These are phyloP conservation scores for Watsonalla binaria DNA, from an alignment of 2,888 invertebrate species.

Conservation along the genomic window DNA sequence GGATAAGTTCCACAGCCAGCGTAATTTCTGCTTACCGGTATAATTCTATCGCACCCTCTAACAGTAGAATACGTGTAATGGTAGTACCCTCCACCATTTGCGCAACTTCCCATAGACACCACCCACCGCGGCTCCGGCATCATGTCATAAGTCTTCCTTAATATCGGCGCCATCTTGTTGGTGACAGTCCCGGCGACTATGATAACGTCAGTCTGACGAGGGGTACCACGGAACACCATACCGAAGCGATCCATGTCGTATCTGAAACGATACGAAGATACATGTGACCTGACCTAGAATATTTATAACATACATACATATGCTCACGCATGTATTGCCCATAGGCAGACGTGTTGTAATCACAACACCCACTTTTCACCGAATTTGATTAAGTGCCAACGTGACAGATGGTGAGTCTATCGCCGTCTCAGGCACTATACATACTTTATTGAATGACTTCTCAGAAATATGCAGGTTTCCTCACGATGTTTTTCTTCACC, in stretches of 20 bases:
- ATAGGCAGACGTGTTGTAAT: no score
- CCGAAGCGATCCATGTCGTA: conserved; percentile 99
- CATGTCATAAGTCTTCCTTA: conserved; percentile 97
- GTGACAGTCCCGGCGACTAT: conserved; percentile 99
- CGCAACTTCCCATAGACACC: conserved; percentile 99
- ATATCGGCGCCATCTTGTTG: conserved; percentile 99
- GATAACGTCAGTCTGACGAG: conserved; percentile 97
- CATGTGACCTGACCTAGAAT: not conserved
- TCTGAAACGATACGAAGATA: conserved; percentile 25
- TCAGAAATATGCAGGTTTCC: no score
- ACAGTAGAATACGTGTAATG: conserved; percentile 99
- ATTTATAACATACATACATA: no score
- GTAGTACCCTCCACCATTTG: conserved; percentile 99
- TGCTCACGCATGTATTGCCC: no score
- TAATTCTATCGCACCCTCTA: conserved; percentile 63
- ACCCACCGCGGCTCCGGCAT: conserved; percentile 99
- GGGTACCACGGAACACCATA: conserved; percentile 97
- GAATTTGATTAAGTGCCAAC: no score
- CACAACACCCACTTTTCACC: no score
- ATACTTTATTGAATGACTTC: no score
- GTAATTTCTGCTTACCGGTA: conserved; percentile 42
- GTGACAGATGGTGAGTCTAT: no score
- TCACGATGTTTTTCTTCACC: no score
- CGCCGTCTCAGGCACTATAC: no score
- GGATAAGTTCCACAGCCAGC: no score